These are phyloP conservation scores for Prosopocoilus inquinatus DNA, from an alignment of 2,888 invertebrate genomes.

Conservation along the genomic window DNA sequence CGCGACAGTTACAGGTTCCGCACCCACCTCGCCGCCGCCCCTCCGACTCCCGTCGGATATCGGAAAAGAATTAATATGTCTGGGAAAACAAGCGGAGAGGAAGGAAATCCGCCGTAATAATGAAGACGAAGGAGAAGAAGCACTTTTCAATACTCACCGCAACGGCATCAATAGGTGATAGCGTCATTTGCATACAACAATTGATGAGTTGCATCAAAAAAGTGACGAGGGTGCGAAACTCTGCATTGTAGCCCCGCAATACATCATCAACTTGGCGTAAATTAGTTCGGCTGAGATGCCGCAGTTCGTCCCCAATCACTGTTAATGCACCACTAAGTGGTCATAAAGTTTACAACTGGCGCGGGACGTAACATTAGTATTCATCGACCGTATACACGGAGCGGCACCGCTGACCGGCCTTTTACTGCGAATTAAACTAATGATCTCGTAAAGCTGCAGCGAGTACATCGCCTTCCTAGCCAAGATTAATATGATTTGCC, in stretches of 20 bases:
- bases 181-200: constrained; percentile 34
- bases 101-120: constrained; percentile 22
- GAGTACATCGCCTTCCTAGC: constrained; percentile 2
- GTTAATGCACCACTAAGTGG: constrained; percentile 25
- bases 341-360: constrained; percentile 12
- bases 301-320: constrained; percentile 16
- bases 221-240: constrained; percentile 30
- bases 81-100: constrained; percentile 28
- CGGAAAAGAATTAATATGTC: constrained; percentile 31
- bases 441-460: constrained; percentile 38
- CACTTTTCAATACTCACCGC: constrained; percentile 15
- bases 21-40: constrained; percentile 11
- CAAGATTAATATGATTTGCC: constrained; percentile 28
- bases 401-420: constrained; percentile 38
- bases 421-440: constrained; percentile 47
- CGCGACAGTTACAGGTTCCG: no score
- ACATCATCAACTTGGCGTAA: constrained; percentile 23
- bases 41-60: no score
- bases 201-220: constrained; percentile 31
- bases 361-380: constrained; percentile 40
- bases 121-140: constrained; percentile 2
- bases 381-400: constrained; percentile 41
- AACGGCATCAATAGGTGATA: constrained; percentile 27
- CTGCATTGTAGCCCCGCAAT: constrained; percentile 19
- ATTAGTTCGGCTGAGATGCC: neutral